A percentile compares a stretch with the other conserved stretches of the same genome.
phyloP scores from a whole-genome alignment of 2,113 vertebrate species.

The Hystrix brachyura region DNA sequence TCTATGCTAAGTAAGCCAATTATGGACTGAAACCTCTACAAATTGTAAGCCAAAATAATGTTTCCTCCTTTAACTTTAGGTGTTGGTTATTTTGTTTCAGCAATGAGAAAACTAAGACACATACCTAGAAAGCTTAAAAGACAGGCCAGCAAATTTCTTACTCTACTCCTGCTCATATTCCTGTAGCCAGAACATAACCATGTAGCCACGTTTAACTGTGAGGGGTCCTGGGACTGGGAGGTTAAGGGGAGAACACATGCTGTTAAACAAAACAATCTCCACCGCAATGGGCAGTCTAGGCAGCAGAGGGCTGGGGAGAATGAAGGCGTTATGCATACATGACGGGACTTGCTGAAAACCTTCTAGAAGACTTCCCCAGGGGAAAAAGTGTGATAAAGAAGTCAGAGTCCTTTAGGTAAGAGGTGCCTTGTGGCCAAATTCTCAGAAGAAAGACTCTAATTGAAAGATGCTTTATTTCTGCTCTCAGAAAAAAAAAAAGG shows the following conservation, averaged over 20 bases:
- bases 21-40: too few species aligned
- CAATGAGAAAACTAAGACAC: too few species aligned
- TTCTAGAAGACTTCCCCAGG: background rate
- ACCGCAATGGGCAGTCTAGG: background rate
- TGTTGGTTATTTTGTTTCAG: too few species aligned
- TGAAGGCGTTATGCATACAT: background rate
- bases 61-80: too few species aligned
- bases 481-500: background rate
- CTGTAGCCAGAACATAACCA: background rate
- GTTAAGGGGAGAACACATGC: background rate
- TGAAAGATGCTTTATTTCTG: background rate
- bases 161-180: background rate
- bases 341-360: background rate
- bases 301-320: background rate
- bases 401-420: background rate
- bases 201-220: background rate
- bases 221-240: background rate
- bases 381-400: background rate
- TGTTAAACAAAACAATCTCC: background rate
- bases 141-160: background rate
- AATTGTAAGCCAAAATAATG: too few species aligned
- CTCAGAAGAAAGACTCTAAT: constrained; percentile 6
- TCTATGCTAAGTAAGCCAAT: too few species aligned
- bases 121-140: background rate
- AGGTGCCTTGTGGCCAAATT: background rate